Evolutionary conservation across 2,888 invertebrate genomes (phyloP).

Genomic region (Lycia hirtaria): DNA sequence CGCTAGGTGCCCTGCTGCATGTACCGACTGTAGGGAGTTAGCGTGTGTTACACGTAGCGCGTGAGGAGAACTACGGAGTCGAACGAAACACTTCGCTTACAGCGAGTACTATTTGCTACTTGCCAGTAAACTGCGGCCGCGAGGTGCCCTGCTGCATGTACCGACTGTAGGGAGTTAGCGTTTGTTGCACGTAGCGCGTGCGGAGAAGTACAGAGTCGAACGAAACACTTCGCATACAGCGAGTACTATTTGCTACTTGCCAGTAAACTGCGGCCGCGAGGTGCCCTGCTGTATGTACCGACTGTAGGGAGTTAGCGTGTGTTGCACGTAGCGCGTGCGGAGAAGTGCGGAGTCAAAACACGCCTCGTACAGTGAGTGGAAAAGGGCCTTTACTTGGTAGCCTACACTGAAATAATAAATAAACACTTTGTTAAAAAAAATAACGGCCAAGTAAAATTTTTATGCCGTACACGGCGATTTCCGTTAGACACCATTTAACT

Average conservation of each 20-base stretch:
- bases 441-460: too few species aligned
- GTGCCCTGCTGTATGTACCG: constrained; percentile 44
- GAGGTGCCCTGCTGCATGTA: constrained; percentile 44
- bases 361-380: constrained; percentile 62
- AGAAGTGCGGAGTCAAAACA: constrained; percentile 60
- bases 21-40: too few species aligned
- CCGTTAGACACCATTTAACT: too few species aligned
- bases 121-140: constrained; percentile 63
- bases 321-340: constrained; percentile 62
- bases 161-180: constrained; percentile 50
- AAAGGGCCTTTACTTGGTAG: constrained; percentile 53
- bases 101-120: too few species aligned
- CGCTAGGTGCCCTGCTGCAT: too few species aligned
- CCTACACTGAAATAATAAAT: constrained; percentile 61
- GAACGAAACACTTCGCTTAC: too few species aligned
- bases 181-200: constrained; percentile 64
- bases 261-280: constrained; percentile 56
- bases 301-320: constrained; percentile 54
- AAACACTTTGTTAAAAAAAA: not conserved
- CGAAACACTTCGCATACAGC: too few species aligned
- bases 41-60: too few species aligned
- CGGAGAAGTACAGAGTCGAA: constrained; percentile 53
- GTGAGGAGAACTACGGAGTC: too few species aligned
- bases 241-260: constrained; percentile 42
- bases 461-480: too few species aligned